These are phyloP conservation scores for Archocentrus centrarchus DNA, from an alignment of 2,113 vertebrate genomes.

Conservation along the genomic window DNA sequence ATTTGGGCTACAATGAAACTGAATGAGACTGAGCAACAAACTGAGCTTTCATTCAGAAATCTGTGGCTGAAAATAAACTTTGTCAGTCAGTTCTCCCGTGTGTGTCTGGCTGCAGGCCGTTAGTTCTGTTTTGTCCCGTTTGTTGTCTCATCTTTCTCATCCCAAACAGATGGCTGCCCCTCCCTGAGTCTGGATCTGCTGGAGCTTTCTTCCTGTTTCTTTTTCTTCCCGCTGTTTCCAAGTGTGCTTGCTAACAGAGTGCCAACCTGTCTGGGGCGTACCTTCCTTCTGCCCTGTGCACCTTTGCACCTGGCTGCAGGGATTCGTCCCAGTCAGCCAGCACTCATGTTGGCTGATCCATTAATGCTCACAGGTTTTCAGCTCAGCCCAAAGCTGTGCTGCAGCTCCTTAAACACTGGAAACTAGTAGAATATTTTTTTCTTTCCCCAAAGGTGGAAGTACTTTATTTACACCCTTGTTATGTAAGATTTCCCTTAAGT, in stretches of 20 bases:
- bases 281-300: too few relatives aligned
- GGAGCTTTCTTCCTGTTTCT: not conserved
- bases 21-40: not conserved
- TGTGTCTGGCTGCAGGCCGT: not conserved
- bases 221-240: not conserved
- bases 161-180: not conserved
- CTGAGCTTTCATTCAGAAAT: not conserved
- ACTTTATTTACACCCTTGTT: not conserved
- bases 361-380: not conserved
- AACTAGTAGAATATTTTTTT: not conserved
- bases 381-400: not conserved
- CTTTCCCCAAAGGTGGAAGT: not conserved
- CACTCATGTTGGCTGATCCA: not conserved
- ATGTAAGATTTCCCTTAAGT: too few relatives aligned
- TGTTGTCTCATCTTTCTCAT: not conserved
- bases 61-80: not conserved
- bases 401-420: not conserved
- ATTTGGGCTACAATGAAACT: not conserved
- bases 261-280: not conserved
- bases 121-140: fast-evolving
- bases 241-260: not conserved
- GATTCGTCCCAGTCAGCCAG: not conserved
- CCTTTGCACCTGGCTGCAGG: not conserved
- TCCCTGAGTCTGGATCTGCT: not conserved
- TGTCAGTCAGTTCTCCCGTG: not conserved